Base-by-base conservation (phyloP, 2,888 invertebrate genomes). In the Creontiades dilutus region DNA sequence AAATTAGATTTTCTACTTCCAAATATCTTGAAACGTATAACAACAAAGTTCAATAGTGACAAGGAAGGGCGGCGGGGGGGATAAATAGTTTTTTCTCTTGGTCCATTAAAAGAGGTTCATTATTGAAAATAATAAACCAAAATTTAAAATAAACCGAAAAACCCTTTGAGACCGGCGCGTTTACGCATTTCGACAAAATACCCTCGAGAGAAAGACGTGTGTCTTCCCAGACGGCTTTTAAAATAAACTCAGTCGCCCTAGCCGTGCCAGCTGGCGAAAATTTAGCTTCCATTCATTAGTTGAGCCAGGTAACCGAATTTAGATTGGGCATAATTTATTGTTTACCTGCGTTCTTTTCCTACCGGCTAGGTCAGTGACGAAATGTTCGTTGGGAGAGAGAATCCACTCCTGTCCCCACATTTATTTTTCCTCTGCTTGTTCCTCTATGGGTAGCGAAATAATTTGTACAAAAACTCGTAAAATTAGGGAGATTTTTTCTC, bases 281-380 rank as follows among this genome's bases (percentile, higher is more conserved):
- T 68, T 23, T 68, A 68, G 23, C 19, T 23, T 68, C 68, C 68
- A 68, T 68, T 68, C 68, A 68, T 68, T 23, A 68, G 68, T 68
- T 68, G 23, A 68, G 61, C 61, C 61, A 61, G 68, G 68, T 68
- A 23, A 68, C 68, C 68, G 23, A 23, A 68, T 68, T 68, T 68
- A 68, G 68, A 68, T 23, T 68, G 68, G 68, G 68, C 68, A 68
- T 68, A 68, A 68, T 23, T 68, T 68, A 68, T 68, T 68, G 68
- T 23, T 68, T 68, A 68, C 68, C 68, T 68, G 23, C 5, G 23
- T 68, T 61, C n/a, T 68, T 68, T 13, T 5, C 23, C 3, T 68
- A 11, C 37, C 68, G 12, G 68, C 27, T 68, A 68, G 68, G 68
- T 68, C 68, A 68, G 68, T 68, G 68, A 68, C 23, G 9, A 27